Percentiles rank a stretch among this genome's conserved stretches.
phyloP scores from a whole-genome alignment of 2,113 vertebrate species.

The Anarrhichthys ocellatus region DNA sequence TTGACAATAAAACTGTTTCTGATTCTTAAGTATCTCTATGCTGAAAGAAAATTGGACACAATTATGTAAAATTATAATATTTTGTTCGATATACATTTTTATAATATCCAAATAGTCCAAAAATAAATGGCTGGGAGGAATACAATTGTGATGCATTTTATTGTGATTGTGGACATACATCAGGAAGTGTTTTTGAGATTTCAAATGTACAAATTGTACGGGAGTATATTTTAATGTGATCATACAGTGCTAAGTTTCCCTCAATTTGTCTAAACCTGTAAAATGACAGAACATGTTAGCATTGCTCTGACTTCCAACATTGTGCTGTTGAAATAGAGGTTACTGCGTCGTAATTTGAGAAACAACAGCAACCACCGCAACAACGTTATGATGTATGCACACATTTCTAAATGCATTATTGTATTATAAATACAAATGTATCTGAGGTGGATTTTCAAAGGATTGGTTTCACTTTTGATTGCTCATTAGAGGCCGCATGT shows the following conservation, averaged over 20 bases:
- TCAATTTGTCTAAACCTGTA: neutral
- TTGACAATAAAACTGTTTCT: neutral
- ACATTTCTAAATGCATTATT: slow-evolving; percentile 13
- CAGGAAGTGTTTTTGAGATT: neutral
- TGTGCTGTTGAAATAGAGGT: neutral
- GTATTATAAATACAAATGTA: slow-evolving; percentile 20
- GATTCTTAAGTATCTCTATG: neutral
- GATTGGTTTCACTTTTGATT: slow-evolving; percentile 39
- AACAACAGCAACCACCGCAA: neutral
- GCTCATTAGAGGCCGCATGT: slow-evolving; percentile 35
- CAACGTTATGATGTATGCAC: neutral
- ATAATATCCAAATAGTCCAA: too few species aligned
- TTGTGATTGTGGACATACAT: neutral
- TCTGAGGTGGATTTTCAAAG: slow-evolving; percentile 28
- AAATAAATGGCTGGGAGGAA: neutral
- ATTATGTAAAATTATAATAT: neutral
- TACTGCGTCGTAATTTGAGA: neutral
- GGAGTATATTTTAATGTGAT: neutral
- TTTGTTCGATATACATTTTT: neutral
- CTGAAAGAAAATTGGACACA: neutral
- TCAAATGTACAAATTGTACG: neutral
- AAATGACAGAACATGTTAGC: neutral
- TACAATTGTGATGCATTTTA: neutral
- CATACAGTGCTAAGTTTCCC: neutral
- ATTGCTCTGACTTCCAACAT: too few species aligned